Base-by-base conservation (phyloP, 1,140 invertebrate species). In the Contarinia nasturtii region DNA sequence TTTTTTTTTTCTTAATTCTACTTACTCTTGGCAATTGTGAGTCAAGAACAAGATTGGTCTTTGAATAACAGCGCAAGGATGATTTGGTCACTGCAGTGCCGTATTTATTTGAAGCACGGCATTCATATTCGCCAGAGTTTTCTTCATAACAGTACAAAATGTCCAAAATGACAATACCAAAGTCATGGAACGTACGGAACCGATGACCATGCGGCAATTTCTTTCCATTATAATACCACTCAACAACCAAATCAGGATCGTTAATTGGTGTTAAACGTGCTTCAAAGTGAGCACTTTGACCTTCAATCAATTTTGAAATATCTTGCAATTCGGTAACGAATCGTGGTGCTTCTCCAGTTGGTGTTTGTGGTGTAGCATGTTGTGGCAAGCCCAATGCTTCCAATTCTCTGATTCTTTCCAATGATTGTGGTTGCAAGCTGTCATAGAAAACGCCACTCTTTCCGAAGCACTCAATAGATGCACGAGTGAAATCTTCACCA, bases 61-160 rank as follows among this genome's bases (percentile, higher is more conserved):
- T 94, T 2, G 86, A 90, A 48, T 76, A 74, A 61, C 91, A 95
- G 60, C 80, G 84, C 27, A 97, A 66, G 14, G 73, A 79, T 10
- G 89, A 85, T 54, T 79, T 84, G 0, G 91, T 95, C 1, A 75
- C 72, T 61, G 92, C 90, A 57, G 81, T 73, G n/a, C 91, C 91
- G 49, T 88, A 75, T 62, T 89, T 86, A 57, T 96, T 96, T 12
- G 80, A 80, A 17, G 93, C 91, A 52, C 88, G 73, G 59, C 88
- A 91, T 68, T 92, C 87, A 57, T 91, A 93, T 17, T 81, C 76
- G 27, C 93, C 92, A 43, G 87, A 91, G 64, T 98, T 95, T 68
- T 97, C 91, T 65, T 89, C 88, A 59, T 95, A 96, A 54, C 89
- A 94, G 60, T 95, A 97, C 1, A 96, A 67, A 50, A 98, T 93